phyloP scores from a whole-genome alignment of 2,888 invertebrate species.

The Coenonympha glycerion region DNA sequence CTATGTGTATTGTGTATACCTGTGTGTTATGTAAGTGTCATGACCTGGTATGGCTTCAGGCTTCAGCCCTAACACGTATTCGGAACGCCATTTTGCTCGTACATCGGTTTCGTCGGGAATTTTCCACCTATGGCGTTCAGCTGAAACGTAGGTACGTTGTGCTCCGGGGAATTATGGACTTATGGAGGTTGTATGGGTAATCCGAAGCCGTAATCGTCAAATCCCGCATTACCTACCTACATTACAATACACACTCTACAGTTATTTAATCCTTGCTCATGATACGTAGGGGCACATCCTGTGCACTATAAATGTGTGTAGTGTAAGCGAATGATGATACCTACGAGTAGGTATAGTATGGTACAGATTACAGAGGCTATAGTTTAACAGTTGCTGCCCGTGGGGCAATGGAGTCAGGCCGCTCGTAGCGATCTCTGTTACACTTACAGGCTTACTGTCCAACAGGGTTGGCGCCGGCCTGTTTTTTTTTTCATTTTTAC shows the following conservation, averaged over 20 bases:
- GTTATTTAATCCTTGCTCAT: conserved; percentile 69
- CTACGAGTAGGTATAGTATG: too few relatives aligned
- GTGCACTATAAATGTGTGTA: too few relatives aligned
- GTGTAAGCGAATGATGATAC: too few relatives aligned
- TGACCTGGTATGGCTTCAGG: conserved; percentile 56
- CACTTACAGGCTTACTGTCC: too few relatives aligned
- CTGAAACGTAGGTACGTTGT: conserved; percentile 73
- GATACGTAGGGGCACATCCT: conserved; percentile 22
- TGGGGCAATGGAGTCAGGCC: too few relatives aligned
- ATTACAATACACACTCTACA: conserved; percentile 68
- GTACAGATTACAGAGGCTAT: too few relatives aligned
- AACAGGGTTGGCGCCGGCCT: too few relatives aligned
- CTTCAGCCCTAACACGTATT: conserved; percentile 43
- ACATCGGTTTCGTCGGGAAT: conserved; percentile 35
- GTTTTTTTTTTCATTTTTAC: too few relatives aligned
- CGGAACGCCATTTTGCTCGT: conserved; percentile 37
- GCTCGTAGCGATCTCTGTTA: too few relatives aligned
- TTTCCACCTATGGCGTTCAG: conserved; percentile 41
- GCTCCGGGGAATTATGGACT: conserved; percentile 60
- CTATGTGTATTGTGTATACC: neutral
- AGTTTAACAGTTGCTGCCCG: too few relatives aligned
- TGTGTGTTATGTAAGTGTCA: conserved; percentile 49
- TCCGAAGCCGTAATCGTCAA: conserved; percentile 73
- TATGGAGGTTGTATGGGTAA: conserved; percentile 43
- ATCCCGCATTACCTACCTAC: conserved; percentile 71